Evolutionary conservation across 2,797 vertebrate species (phyloP).

Genomic region (Lophotriccus pileatus): DNA sequence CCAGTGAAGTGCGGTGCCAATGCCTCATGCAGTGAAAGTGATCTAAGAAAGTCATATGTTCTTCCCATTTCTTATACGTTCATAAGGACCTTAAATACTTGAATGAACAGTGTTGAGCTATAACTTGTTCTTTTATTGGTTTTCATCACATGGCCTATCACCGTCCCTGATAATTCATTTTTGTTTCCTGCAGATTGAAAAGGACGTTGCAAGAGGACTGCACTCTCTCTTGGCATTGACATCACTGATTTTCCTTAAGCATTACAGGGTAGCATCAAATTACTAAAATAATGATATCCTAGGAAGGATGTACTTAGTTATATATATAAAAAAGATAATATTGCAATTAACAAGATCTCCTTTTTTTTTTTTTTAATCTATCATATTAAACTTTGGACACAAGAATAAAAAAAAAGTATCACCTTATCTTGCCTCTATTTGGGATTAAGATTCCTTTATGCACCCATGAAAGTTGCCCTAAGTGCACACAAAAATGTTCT

Average conservation of each 20-base stretch:
- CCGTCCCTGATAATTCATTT: slow-evolving; percentile 63
- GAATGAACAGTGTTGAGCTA: slow-evolving; percentile 26
- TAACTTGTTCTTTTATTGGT: slow-evolving; percentile 64
- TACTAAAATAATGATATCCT: slow-evolving; percentile 45
- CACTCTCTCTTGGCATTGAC: slow-evolving; percentile 45
- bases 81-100: slow-evolving; percentile 40
- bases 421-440: neutral
- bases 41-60: slow-evolving; percentile 65
- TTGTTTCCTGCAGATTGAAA: slow-evolving; percentile 63
- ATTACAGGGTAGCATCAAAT: slow-evolving; percentile 38
- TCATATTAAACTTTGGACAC: neutral
- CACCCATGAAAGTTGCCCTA: slow-evolving; percentile 1
- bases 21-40: slow-evolving; percentile 39
- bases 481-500: neutral
- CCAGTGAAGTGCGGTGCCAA: slow-evolving; percentile 52
- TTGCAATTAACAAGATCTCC: neutral
- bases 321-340: neutral
- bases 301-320: slow-evolving; percentile 36
- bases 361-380: neutral
- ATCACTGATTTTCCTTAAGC: slow-evolving; percentile 59
- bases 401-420: neutral
- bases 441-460: neutral
- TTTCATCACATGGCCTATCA: slow-evolving; percentile 63
- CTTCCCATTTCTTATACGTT: slow-evolving; percentile 45
- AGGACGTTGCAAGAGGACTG: slow-evolving; percentile 49